These are phyloP conservation scores for Pelagia noctiluca DNA, from an alignment of 30 jellyfish, hydroid and myxozoan species.

Conservation along the genomic window DNA sequence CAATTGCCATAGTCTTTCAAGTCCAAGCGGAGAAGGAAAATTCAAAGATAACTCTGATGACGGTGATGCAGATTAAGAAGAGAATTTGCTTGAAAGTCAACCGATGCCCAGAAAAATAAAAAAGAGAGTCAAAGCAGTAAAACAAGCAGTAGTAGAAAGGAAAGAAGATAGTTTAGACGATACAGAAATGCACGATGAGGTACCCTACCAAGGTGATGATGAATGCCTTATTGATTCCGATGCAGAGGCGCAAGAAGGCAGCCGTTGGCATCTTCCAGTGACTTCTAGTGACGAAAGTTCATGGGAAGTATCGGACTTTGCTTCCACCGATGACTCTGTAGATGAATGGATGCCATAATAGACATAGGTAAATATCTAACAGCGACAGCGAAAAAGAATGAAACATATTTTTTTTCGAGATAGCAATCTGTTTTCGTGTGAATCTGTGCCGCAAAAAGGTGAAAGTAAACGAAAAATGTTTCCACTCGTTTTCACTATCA, in stretches of 20 bases:
- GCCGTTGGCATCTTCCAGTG: conserved; percentile 25
- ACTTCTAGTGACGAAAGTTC: conserved; percentile 19
- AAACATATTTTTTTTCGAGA: conserved; percentile 6
- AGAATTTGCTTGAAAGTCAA: conserved; percentile 13
- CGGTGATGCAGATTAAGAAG: conserved; percentile 22
- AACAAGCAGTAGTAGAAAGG: conserved; percentile 22
- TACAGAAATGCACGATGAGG: conserved; percentile 19
- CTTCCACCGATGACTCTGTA: conserved; percentile 29
- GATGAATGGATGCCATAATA: conserved; percentile 24
- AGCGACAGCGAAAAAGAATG: conserved; percentile 12
- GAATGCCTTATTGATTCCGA: conserved; percentile 18
- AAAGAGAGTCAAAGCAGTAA: conserved; percentile 14
- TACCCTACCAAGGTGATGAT: conserved; percentile 13
- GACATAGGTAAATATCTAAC: not conserved
- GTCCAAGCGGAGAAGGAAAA: conserved; percentile 27
- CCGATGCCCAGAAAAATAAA: conserved; percentile 21
- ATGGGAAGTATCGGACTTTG: conserved; percentile 27
- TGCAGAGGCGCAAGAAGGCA: conserved; percentile 19
- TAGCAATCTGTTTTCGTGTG: conserved; percentile 14
- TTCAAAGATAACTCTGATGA: conserved; percentile 10
- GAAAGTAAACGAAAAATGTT: conserved; percentile 7
- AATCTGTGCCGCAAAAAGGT: conserved; percentile 10
- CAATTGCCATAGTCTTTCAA: conserved; percentile 58
- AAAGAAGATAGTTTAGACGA: conserved; percentile 13
- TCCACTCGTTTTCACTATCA: conserved; percentile 9